Evolutionary conservation across 2,888 invertebrate species (phyloP).

Genomic region (Dryobotodes eremita): DNA sequence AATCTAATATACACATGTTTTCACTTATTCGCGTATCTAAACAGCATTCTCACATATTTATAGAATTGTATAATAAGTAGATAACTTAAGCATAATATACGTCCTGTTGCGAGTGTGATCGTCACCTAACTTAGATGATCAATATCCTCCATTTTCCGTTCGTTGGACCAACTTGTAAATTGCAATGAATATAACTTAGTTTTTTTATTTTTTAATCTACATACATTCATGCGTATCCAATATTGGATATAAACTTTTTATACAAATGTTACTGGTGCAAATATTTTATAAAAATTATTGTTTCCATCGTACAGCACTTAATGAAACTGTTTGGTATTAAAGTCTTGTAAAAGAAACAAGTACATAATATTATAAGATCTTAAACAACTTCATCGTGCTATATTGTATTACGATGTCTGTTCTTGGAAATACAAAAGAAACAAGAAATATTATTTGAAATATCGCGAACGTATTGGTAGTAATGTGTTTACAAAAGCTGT

Average conservation of each 20-base stretch:
- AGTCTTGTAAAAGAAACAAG: conserved; percentile 21
- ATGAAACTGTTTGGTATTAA: conserved; percentile 27
- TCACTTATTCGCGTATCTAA: conserved; percentile 70
- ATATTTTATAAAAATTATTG: conserved; percentile 30
- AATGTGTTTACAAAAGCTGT: conserved; percentile 82
- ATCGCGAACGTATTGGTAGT: conserved; percentile 72
- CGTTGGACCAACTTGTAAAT: conserved; percentile 13
- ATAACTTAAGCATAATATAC: conserved; percentile 62
- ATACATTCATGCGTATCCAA: neutral
- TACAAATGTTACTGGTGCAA: conserved; percentile 19
- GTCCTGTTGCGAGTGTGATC: conserved; percentile 34
- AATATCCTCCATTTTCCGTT: conserved; percentile 16
- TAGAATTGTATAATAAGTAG: conserved; percentile 67
- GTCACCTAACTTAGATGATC: conserved; percentile 29
- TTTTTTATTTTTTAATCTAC: neutral
- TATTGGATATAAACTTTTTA: conserved; percentile 17
- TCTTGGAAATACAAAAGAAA: conserved; percentile 50
- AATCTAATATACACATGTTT: conserved; percentile 66
- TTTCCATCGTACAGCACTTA: conserved; percentile 4
- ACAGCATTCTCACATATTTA: conserved; percentile 69
- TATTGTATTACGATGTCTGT: conserved; percentile 46
- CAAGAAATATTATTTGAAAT: conserved; percentile 53
- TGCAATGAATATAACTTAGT: neutral
- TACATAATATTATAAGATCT: conserved; percentile 21
- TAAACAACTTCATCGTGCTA: conserved; percentile 41